Evolutionary conservation across 1,140 invertebrate species (phyloP).

Genomic region (Dendrolimus kikuchii): DNA sequence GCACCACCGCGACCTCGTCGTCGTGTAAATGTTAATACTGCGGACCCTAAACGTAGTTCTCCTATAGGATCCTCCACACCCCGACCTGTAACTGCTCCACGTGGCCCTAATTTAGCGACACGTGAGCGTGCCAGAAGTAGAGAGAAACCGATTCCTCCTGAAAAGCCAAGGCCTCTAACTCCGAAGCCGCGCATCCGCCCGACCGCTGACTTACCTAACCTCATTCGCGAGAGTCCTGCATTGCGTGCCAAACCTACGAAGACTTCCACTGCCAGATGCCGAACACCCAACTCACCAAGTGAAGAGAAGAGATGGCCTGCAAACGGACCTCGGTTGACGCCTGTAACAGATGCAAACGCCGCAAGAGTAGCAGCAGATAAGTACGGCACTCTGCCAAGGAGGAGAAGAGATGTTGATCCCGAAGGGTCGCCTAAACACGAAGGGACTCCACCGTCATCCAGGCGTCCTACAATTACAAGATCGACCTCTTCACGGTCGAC

Average conservation of each 20-base stretch:
- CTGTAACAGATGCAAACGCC: constrained; percentile 56
- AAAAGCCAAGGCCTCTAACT: constrained; percentile 61
- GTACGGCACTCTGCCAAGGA: constrained; percentile 84
- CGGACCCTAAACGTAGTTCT: constrained; percentile 50
- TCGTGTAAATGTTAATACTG: constrained; percentile 52
- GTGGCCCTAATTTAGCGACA: constrained; percentile 63
- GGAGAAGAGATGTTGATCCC: constrained; percentile 73
- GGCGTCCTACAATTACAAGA: constrained; percentile 61
- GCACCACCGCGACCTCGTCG: constrained; percentile 53
- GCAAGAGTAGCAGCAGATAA: constrained; percentile 76
- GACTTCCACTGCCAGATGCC: constrained; percentile 71
- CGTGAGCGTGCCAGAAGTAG: constrained; percentile 71
- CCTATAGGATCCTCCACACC: constrained; percentile 69
- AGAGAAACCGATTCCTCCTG: constrained; percentile 64
- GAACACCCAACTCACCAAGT: constrained; percentile 77
- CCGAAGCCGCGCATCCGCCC: constrained; percentile 74
- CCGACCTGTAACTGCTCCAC: constrained; percentile 68
- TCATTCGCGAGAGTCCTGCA: constrained; percentile 68
- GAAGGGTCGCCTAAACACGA: constrained; percentile 69
- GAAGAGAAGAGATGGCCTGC: constrained; percentile 81
- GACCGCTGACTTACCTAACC: constrained; percentile 64
- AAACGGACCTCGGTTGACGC: constrained; percentile 43
- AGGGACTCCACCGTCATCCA: constrained; percentile 53
- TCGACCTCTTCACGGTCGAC: constrained; percentile 72
- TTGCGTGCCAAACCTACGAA: constrained; percentile 72